Evolutionary conservation across 2,113 vertebrate species (phyloP), one percentile per base, ranked within the genome.

Genomic region (Meleagris gallopavo): DNA sequence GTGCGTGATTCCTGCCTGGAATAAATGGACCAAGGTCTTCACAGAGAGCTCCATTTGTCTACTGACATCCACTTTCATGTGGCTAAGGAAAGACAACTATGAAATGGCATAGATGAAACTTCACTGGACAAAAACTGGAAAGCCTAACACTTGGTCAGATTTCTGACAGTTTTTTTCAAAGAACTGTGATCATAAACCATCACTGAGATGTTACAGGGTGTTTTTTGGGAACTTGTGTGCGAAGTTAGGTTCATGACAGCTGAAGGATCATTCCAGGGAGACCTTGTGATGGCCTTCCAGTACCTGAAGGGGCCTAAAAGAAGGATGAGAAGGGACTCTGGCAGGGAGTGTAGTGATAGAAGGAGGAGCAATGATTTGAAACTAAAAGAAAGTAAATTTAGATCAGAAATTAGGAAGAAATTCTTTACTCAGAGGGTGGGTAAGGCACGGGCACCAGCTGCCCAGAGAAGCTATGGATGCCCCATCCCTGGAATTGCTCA

Each of bases 11-110:
- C 89, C 94, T 92, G 83, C 74, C 62, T 74, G 78, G 75, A 93
- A 66, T 91, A 92, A 96, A 94, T 82, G 91, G 95, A 50, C 71
- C 74, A 89, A 80, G 67, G 75, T 86, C 78, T 67, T 73, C 93
- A 41, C 32, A 4, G 94, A 77, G 92, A 87, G 86, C 67, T 94
- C 91, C 84, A 74, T 95, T 87, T 97, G 91, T 81, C 89, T 83
- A 50, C 55, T 83, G 29, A 38, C 67, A 72, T 76, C 62, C 74
- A 10, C 70, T 0, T 0, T 14, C 27, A 25, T 0, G 2, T 11
- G 62, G 67, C 67, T 1, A 10, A 83, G 71, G 20, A 76, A 36
- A 76, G 50, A 13, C 48, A 61, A 36, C 58, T 32, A 1, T 15
- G n/a, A 46, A 7, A 24, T 22, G 57, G 29, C 18, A 7, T 19